Base-by-base conservation (phyloP, 2,888 invertebrate species). In the Standfussiana lucernea region DNA sequence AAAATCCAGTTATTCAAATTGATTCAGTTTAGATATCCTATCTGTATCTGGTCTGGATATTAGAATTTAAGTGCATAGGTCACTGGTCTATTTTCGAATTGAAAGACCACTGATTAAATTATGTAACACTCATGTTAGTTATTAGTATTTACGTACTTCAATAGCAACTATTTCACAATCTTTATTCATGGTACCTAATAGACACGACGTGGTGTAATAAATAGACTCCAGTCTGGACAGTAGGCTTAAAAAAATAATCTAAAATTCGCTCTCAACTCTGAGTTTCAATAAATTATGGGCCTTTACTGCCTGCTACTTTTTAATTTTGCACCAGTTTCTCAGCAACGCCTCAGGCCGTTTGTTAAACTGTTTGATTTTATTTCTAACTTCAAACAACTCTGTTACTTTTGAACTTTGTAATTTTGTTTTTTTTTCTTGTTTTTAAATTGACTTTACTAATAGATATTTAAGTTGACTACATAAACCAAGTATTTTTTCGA, bases 1-100 rank as follows among this genome's bases (percentile, higher is more conserved):
- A 80, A 75, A 61, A 79, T 32, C 65, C 79, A 73, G 66, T 73
- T 79, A 74, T 83, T 79, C 78, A 78, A 73, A 83, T 77, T 82
- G 71, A 77, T 80, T 82, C 77, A 62, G 62, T 77, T 77, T 72
- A 24, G 59, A 80, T 70, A 45, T 50, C 50, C 42, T 56, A 28
- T 64, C 50, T 62, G 71, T 64, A 67, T 67, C 37, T 50, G 67
- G 35, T 68, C 24, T 50, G 62, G 35, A 77, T 47, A 42, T 32
- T n/a, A 24, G 15, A 56, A 18, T 69, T 28, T 56, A 37, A 42
- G 24, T 71, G 70, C 28, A 67, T 64, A 75, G 42, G 32, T 37
- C 15, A n/a, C 32, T 69, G 35, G 71, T 50, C 35, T 56, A 53
- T 56, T 82, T 65, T 80, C 0, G 3, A 40, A 45, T 56, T 32